phyloP scores from a whole-genome alignment of 2,113 vertebrate species.

The Larimichthys polyactis region DNA sequence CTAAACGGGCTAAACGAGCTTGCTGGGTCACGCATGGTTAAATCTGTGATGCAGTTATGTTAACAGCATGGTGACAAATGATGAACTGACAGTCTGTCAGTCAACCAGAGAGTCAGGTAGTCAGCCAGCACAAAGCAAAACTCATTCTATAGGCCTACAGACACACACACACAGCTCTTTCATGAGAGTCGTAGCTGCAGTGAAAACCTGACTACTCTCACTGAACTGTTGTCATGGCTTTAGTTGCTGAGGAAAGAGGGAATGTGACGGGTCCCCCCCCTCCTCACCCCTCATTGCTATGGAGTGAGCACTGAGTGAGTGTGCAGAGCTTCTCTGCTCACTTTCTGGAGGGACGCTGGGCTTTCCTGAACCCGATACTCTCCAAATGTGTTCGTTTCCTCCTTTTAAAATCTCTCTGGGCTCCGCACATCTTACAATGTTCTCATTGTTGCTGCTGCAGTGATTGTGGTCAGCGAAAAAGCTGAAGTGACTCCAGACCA shows the following conservation, averaged over 20 bases:
- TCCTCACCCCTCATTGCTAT: background rate
- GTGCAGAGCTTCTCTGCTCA: constrained; percentile 18
- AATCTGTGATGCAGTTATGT: background rate
- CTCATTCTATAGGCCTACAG: background rate
- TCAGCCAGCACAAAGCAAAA: background rate
- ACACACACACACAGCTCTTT: constrained; percentile 3
- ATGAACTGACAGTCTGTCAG: background rate
- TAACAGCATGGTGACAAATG: background rate
- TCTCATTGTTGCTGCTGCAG: constrained; percentile 8
- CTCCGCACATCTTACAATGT: background rate
- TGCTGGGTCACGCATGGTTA: too few relatives aligned
- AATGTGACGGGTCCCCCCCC: constrained; percentile 54
- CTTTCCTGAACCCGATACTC: constrained; percentile 20
- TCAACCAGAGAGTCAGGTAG: background rate
- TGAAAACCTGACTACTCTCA: constrained; percentile 22
- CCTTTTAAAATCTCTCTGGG: background rate
- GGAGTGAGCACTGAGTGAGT: constrained; percentile 14
- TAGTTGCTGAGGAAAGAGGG: constrained; percentile 66
- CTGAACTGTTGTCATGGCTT: constrained; percentile 68
- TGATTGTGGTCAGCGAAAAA: constrained; percentile 6
- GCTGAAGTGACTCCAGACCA: constrained; percentile 34
- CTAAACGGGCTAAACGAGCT: too few relatives aligned
- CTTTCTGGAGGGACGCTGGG: background rate
- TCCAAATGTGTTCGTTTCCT: constrained; percentile 15
- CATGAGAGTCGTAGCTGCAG: background rate